Evolutionary conservation across 2,113 vertebrate species (phyloP).

Genomic region (Tretioscincus oriximinensis): DNA sequence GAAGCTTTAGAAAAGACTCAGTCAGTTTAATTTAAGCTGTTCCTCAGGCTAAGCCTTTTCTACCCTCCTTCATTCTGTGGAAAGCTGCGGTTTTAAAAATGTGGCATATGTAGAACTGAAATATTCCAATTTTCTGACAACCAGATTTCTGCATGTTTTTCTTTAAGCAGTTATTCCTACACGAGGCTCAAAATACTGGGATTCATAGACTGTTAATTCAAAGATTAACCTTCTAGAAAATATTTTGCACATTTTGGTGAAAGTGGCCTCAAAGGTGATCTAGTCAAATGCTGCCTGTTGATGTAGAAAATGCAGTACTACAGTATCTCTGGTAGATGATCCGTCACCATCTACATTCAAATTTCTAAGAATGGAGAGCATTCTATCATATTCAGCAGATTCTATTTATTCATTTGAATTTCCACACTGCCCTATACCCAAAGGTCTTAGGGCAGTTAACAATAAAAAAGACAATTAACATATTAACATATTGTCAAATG

Average conservation of each 20-base stretch:
- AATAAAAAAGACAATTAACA: too few species aligned
- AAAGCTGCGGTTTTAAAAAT: slow-evolving; percentile 53
- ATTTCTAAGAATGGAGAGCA: not conserved
- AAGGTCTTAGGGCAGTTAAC: too few species aligned
- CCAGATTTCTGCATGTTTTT: slow-evolving; percentile 54
- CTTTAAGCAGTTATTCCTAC: slow-evolving; percentile 14
- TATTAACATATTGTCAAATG: not conserved
- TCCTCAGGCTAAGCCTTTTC: slow-evolving; percentile 55
- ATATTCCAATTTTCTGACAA: slow-evolving; percentile 2
- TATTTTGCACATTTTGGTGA: not conserved
- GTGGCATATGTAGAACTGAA: slow-evolving; percentile 37
- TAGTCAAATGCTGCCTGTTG: not conserved
- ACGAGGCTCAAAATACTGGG: not conserved
- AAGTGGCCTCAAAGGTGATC: not conserved
- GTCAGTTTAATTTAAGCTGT: slow-evolving; percentile 51
- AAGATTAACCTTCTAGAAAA: not conserved
- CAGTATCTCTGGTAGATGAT: not conserved
- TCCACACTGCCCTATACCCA: too few species aligned
- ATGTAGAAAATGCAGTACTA: not conserved
- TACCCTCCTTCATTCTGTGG: not conserved
- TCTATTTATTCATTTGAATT: not conserved
- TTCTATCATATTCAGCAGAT: not conserved
- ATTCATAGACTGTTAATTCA: too few species aligned
- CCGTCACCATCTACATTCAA: not conserved
- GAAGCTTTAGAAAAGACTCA: slow-evolving; percentile 39